Percentiles rank a stretch among this genome's conserved stretches.
Evolutionary conservation across 2,888 invertebrate genomes (phyloP).

Genomic region (Leucoma salicis): DNA sequence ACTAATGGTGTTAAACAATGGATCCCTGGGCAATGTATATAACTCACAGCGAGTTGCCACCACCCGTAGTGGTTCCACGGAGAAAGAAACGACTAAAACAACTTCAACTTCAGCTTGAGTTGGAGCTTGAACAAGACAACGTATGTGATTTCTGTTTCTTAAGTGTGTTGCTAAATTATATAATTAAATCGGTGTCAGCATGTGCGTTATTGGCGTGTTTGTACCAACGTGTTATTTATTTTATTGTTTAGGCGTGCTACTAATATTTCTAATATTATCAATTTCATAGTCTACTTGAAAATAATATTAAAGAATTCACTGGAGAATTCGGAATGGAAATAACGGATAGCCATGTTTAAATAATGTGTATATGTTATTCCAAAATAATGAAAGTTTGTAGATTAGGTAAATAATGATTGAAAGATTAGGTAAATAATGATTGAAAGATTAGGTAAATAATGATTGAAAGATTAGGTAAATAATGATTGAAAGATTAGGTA

Average conservation of each 20-base stretch:
- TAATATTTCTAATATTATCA: neutral
- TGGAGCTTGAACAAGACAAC: slow-evolving; percentile 58
- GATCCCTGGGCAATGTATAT: slow-evolving; percentile 77
- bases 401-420: no score
- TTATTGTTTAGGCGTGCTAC: neutral
- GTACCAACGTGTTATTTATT: slow-evolving; percentile 11
- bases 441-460: no score
- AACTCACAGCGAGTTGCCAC: slow-evolving; percentile 64
- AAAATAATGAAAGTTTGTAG: no score
- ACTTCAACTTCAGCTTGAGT: slow-evolving; percentile 60
- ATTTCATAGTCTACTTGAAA: no score
- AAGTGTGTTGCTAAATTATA: slow-evolving; percentile 25
- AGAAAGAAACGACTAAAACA: slow-evolving; percentile 74
- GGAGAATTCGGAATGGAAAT: no score
- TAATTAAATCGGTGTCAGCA: slow-evolving; percentile 30
- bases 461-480: no score
- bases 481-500: no score
- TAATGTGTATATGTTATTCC: no score
- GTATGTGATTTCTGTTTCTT: slow-evolving; percentile 35
- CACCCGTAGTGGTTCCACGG: slow-evolving; percentile 68
- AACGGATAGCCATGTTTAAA: no score
- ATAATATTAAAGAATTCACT: no score
- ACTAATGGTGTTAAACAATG: slow-evolving; percentile 42
- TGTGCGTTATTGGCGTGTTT: slow-evolving; percentile 15
- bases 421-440: no score